Evolutionary conservation across 2,797 vertebrate species (phyloP).

Genomic region (Phataginus tricuspis): DNA sequence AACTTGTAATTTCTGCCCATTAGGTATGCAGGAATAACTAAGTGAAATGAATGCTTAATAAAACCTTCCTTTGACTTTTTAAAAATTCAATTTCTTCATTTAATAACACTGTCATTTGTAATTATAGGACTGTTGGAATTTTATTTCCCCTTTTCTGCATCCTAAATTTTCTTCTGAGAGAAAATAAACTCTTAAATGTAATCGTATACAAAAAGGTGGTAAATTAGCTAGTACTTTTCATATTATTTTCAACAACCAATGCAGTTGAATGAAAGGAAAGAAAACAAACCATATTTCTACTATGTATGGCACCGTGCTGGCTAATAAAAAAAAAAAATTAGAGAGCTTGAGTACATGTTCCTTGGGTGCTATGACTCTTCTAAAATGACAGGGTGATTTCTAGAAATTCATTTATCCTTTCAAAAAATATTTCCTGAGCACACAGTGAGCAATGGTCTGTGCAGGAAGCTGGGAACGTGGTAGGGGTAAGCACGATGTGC

Average conservation of each 20-base stretch:
- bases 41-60: slow-evolving; percentile 46
- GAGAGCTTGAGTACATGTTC: background rate
- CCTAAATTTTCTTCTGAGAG: slow-evolving; percentile 44
- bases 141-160: slow-evolving; percentile 49
- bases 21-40: slow-evolving; percentile 55
- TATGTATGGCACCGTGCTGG: background rate
- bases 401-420: slow-evolving; percentile 25
- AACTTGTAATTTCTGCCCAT: slow-evolving; percentile 73
- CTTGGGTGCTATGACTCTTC: background rate
- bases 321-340: background rate
- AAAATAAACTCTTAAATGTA: slow-evolving; percentile 29
- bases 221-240: background rate
- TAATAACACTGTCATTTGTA: slow-evolving; percentile 55
- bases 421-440: background rate
- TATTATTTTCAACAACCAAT: slow-evolving; percentile 1
- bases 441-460: background rate
- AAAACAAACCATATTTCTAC: background rate
- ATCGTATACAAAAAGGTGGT: background rate
- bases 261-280: background rate
- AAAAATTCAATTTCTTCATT: slow-evolving; percentile 59
- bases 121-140: slow-evolving; percentile 50
- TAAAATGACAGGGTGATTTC: background rate
- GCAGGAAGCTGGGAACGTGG: background rate
- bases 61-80: background rate
- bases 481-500: background rate